Evolutionary conservation across 1,140 invertebrate species (phyloP), one percentile per base, ranked within the genome.

Genomic region (Cydia pomonella): DNA sequence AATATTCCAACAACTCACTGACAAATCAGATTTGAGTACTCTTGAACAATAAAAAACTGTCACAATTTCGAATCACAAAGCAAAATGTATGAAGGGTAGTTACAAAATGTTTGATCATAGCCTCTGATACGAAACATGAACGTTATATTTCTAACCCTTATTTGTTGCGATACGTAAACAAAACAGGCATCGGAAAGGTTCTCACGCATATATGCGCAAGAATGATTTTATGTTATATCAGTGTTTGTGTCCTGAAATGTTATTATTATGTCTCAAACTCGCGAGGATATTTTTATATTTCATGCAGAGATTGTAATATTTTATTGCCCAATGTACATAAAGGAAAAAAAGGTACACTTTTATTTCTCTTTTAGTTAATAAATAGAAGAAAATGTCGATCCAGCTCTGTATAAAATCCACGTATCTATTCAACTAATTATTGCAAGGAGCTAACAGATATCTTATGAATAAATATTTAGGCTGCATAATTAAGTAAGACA

Each of bases 91-190:
- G 29, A n/a, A 66, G 62, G 62, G 21, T 33, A 16, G 10, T 9
- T 27, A 69, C 29, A 69, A 38, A 18, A 21, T 16, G 29, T 69
- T 69, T 69, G 64, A 69, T 69, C 64, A 69, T 5, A 18, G 12
- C 16, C 64, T 18, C 27, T 38, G 27, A 64, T 69, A 69, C 64
- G 18, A 18, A 69, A 69, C 64, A 18, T 38, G 27, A 18, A 69
- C 29, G 6, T 69, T 18, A 1, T 64, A 64, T 69, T 69, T 69
- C 64, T 69, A 18, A 38, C 29, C 27, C 29, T 38, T 69, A 69
- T 69, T 69, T 69, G 29, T 69, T 69, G n/a, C n/a, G 29, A 69
- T 69, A 33, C 27, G 63, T 33, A 66, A 66, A 66, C 63, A 66
- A 66, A 66, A 38, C 27, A 2, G 3, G 13, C 3, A n/a, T 33